Conservation (phyloP, 30 jellyfish, hydroid and myxozoan species). For the Aurelia coerulea region DNA sequence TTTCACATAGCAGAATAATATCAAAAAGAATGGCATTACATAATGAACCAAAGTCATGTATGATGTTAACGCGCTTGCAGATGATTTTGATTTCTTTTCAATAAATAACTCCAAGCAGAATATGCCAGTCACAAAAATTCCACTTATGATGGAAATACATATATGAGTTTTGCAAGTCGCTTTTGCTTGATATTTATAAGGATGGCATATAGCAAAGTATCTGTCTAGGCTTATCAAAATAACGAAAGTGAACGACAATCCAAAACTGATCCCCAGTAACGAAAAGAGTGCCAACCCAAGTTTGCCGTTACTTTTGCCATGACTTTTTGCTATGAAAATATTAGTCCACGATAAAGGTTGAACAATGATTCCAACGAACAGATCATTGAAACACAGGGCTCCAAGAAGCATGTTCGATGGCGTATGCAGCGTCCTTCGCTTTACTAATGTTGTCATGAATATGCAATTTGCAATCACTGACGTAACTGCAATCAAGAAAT, state of each 20-base stretch:
- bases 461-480: neutral
- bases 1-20: neutral
- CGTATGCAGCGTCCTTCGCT: constrained; percentile 23
- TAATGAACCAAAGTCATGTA: too few species aligned
- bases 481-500: neutral
- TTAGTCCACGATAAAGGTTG: neutral
- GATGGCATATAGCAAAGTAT: constrained; percentile 9
- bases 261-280: neutral
- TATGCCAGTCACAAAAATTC: too few species aligned
- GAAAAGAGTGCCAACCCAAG: too few species aligned
- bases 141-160: too few species aligned
- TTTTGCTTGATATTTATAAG: neutral
- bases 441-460: constrained; percentile 1
- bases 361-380: constrained; percentile 8
- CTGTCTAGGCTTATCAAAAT: constrained; percentile 3
- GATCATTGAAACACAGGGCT: constrained; percentile 23
- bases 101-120: too few species aligned
- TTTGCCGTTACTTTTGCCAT: neutral
- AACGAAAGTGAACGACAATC: neutral
- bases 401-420: constrained; percentile 36
- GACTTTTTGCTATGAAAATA: neutral
- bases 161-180: too few species aligned
- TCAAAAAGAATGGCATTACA: neutral
- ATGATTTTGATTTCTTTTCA: too few species aligned
- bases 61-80: too few species aligned